Evolutionary conservation across 2,797 vertebrate species (phyloP).

Genomic region (Oreochromis mossambicus): DNA sequence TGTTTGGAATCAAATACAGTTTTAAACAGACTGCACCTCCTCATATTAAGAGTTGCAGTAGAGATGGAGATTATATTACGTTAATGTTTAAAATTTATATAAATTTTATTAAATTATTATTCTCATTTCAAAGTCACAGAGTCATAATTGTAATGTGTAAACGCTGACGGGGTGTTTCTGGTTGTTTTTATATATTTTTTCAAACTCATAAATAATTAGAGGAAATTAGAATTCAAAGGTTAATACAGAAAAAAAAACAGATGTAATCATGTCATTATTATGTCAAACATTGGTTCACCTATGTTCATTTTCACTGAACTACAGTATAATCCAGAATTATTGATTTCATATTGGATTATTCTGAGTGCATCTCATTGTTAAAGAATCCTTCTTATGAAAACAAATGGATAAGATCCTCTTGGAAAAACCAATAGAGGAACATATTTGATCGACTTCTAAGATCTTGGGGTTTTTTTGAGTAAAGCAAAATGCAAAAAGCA

Average conservation of each 20-base stretch:
- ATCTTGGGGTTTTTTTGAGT: neutral
- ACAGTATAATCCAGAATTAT: neutral
- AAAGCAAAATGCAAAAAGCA: neutral
- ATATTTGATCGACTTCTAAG: neutral
- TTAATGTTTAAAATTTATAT: neutral
- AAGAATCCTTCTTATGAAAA: neutral
- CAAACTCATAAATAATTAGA: neutral
- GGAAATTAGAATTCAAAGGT: neutral
- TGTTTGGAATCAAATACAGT: neutral
- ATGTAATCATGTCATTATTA: neutral
- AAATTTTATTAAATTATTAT: neutral
- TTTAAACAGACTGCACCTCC: neutral
- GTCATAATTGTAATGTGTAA: neutral
- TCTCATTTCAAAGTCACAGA: neutral
- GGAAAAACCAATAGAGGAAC: neutral
- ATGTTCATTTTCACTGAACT: neutral
- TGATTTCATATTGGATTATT: neutral
- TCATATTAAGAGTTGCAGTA: neutral
- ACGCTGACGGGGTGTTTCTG: neutral
- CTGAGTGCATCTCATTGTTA: neutral
- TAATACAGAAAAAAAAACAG: neutral
- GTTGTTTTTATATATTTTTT: neutral
- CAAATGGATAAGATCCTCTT: neutral
- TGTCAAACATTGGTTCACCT: neutral
- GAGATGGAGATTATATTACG: neutral